A percentile compares a stretch with the other conserved stretches of the same genome.
Conservation (phyloP, 2,113 vertebrate genomes). For the Ellobius talpinus region DNA sequence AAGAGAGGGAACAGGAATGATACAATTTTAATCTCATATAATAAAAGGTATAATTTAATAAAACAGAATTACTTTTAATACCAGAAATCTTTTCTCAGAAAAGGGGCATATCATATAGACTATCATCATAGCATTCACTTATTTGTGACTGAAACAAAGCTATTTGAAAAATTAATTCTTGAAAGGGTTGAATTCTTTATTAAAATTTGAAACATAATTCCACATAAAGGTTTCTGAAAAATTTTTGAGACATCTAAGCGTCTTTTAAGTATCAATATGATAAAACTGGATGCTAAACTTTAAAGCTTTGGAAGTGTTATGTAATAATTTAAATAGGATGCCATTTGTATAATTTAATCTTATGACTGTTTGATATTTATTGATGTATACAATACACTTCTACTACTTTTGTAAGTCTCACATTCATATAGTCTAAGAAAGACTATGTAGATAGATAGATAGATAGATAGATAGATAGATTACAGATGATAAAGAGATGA, state of each 20-base stretch:
- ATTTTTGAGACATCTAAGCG: background rate
- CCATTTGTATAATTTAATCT: background rate
- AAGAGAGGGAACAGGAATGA: background rate
- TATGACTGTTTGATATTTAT: background rate
- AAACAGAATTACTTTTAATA: background rate
- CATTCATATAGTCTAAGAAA: background rate
- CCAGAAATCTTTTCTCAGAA: background rate
- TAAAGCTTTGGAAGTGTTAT: background rate
- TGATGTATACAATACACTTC: background rate
- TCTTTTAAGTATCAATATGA: background rate
- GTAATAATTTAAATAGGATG: background rate
- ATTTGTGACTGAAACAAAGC: background rate
- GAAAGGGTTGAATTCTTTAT: background rate
- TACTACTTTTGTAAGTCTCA: background rate
- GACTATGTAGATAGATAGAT: background rate
- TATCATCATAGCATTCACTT: background rate
- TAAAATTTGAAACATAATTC: conserved; percentile 4
- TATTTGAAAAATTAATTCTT: background rate
- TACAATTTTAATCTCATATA: background rate
- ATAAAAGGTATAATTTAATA: background rate
- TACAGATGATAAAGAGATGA: no score
- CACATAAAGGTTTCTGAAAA: background rate
- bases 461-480: background rate
- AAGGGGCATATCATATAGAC: background rate
- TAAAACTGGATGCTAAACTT: background rate